Conservation (phyloP, 2,797 vertebrate genomes). For the Catharus ustulatus region DNA sequence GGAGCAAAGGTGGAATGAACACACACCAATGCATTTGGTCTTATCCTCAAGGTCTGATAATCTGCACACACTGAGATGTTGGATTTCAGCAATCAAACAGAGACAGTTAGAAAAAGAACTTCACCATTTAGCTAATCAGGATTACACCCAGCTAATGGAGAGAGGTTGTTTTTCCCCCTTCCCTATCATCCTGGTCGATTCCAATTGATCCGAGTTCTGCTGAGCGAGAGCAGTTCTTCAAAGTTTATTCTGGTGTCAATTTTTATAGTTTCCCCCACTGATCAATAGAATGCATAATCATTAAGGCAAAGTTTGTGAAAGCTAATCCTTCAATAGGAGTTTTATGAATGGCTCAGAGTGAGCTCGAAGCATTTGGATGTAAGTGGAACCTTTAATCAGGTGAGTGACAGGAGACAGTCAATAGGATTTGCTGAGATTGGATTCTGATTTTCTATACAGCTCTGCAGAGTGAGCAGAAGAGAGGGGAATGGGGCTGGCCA, state of each 20-base stretch:
- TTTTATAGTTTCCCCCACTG: slow-evolving; percentile 78
- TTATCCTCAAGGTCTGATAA: background rate
- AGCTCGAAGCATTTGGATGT: slow-evolving; percentile 72
- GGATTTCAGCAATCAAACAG: slow-evolving; percentile 9
- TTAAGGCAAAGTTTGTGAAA: slow-evolving; percentile 82
- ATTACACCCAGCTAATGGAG: slow-evolving; percentile 75
- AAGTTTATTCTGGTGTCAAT: slow-evolving; percentile 86
- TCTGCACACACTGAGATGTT: background rate
- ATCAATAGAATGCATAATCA: slow-evolving; percentile 81
- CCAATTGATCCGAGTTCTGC: slow-evolving; percentile 76
- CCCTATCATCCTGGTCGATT: slow-evolving; percentile 69
- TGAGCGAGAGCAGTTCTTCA: slow-evolving; percentile 79
- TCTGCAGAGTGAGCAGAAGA: slow-evolving; percentile 47
- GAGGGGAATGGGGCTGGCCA: background rate
- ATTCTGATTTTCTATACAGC: slow-evolving; percentile 43
- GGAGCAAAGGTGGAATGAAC: slow-evolving; percentile 5
- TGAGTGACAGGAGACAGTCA: slow-evolving; percentile 75
- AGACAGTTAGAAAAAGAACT: background rate
- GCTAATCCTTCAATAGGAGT: slow-evolving; percentile 77
- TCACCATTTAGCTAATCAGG: slow-evolving; percentile 51
- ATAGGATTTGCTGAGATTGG: slow-evolving; percentile 64
- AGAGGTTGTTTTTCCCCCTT: background rate
- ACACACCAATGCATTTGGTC: background rate
- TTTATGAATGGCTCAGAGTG: slow-evolving; percentile 80
- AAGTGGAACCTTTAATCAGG: slow-evolving; percentile 79